phyloP scores from a whole-genome alignment of 1,140 invertebrate species.

The Lepidurus apus region DNA sequence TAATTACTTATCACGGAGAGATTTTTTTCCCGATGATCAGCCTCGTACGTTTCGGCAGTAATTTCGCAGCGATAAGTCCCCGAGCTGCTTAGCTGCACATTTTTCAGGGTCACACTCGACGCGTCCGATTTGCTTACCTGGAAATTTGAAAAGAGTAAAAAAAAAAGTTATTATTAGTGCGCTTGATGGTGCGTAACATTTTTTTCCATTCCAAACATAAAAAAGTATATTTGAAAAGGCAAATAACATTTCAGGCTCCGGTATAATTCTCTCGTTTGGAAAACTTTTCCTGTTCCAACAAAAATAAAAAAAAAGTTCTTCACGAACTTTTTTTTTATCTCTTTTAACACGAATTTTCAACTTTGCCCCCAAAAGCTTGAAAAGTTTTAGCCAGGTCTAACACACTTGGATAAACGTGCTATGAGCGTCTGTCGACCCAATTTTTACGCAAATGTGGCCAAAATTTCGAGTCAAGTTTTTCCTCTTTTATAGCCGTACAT shows the following conservation, averaged over 20 bases:
- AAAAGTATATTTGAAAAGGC: too few relatives aligned
- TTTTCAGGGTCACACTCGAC: constrained; percentile 7
- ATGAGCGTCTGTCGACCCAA: background rate
- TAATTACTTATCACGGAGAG: constrained; percentile 30
- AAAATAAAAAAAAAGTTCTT: too few relatives aligned
- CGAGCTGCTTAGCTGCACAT: constrained; percentile 25
- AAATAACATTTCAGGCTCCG: too few relatives aligned
- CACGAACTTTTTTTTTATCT: too few relatives aligned
- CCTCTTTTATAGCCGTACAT: background rate
- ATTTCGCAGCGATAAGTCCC: constrained; percentile 33
- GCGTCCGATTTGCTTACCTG: background rate
- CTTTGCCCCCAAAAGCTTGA: background rate
- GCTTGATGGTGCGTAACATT: background rate
- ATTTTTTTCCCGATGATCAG: constrained; percentile 28
- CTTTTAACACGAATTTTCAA: background rate
- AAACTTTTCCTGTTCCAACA: too few relatives aligned
- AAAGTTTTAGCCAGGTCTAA: background rate
- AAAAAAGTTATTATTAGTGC: background rate
- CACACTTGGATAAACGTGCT: background rate
- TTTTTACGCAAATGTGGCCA: background rate
- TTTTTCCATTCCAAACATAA: too few relatives aligned
- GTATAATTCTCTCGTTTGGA: too few relatives aligned
- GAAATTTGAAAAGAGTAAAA: background rate
- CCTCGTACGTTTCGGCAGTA: constrained; percentile 27
- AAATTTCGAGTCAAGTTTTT: background rate